phyloP scores from a whole-genome alignment of 1,140 invertebrate genomes.

The Penaeus chinensis region DNA sequence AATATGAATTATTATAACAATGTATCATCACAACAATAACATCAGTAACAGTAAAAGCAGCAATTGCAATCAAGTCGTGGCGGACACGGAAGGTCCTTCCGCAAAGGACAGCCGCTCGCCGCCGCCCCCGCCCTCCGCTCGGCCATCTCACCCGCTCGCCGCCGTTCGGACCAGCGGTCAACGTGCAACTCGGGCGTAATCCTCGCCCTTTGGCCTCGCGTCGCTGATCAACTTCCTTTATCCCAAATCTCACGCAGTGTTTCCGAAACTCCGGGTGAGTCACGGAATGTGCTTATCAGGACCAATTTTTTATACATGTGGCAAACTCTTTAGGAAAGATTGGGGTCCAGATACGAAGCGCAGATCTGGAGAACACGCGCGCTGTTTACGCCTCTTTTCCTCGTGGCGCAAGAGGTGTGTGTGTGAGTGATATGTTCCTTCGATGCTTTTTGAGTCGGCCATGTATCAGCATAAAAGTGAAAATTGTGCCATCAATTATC shows the following conservation, averaged over 20 bases:
- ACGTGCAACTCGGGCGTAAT: constrained; percentile 15
- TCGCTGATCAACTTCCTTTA: no score
- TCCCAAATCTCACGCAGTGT: no score
- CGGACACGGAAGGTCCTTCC: background rate
- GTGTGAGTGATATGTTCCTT: constrained; percentile 54
- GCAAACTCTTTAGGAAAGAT: no score
- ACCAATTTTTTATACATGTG: no score
- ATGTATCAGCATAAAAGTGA: constrained; percentile 61
- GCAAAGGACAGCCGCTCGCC: background rate
- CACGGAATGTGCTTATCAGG: no score
- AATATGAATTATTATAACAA: no score
- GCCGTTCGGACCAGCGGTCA: constrained; percentile 34
- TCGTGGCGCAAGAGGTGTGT: constrained; percentile 10
- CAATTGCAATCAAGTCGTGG: background rate
- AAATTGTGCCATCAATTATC: constrained; percentile 60
- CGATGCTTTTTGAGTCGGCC: constrained; percentile 58
- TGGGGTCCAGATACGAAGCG: no score
- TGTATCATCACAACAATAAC: no score
- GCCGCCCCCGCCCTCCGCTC: background rate
- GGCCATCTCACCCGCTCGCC: background rate
- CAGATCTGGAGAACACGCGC: background rate
- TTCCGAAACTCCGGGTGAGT: no score
- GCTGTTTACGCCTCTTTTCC: background rate
- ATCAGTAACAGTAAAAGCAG: no score
- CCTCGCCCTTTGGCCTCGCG: constrained; percentile 1